Percentiles rank a stretch among this genome's conserved stretches.
Evolutionary conservation across 64 coral and sea anemone species (phyloP).

Genomic region (Trachythela sp.): DNA sequence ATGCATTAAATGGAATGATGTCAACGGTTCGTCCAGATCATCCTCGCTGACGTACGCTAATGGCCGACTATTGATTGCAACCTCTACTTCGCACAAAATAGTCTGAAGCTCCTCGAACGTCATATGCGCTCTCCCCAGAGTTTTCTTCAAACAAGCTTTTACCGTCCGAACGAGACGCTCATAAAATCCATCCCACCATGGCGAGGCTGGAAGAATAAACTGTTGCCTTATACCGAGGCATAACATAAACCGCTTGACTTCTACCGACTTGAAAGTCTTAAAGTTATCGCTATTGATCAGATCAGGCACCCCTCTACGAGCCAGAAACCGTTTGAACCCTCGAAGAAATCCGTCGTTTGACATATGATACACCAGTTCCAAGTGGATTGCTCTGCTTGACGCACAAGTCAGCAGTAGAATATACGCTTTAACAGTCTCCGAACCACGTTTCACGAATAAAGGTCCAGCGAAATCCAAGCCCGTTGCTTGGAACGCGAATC

Average conservation of each 20-base stretch:
- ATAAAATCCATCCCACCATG: conserved; percentile 10
- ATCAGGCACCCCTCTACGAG: neutral
- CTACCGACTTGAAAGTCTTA: neutral
- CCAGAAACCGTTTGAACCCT: neutral
- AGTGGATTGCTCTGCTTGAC: neutral
- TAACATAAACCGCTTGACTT: neutral
- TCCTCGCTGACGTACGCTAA: neutral
- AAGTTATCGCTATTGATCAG: neutral
- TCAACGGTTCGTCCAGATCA: neutral
- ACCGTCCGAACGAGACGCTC: neutral
- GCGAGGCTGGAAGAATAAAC: neutral
- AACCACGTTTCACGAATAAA: neutral
- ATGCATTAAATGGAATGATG: neutral
- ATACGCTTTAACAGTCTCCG: neutral
- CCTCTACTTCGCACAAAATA: neutral
- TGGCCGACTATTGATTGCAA: neutral
- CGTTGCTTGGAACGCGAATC: neutral
- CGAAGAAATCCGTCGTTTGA: neutral
- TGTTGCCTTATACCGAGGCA: neutral
- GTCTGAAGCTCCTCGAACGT: neutral
- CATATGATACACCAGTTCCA: neutral
- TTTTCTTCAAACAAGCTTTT: neutral
- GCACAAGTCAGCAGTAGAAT: neutral
- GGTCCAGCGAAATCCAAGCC: neutral
- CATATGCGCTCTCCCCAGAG: neutral